These are phyloP conservation scores for Nasonia giraulti DNA, from an alignment of 1,140 invertebrate species.

Conservation along the genomic window DNA sequence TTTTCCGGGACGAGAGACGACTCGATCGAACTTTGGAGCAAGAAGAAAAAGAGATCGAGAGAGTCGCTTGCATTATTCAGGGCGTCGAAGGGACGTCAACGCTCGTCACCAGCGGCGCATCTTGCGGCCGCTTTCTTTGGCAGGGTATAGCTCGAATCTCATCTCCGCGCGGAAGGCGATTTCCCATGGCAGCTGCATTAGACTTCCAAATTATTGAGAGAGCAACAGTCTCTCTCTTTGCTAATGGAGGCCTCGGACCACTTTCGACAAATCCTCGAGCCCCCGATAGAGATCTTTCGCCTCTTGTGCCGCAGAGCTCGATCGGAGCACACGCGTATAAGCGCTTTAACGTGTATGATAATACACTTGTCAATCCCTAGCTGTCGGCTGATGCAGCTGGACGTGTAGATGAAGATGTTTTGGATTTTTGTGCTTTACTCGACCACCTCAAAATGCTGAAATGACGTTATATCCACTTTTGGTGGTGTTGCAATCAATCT, in stretches of 20 bases:
- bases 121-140: conserved; percentile 22
- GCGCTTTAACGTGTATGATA: background rate
- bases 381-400: too few relatives aligned
- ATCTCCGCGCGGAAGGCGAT: background rate
- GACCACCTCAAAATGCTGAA: too few relatives aligned
- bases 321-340: background rate
- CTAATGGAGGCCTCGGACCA: conserved; percentile 58
- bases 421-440: too few relatives aligned
- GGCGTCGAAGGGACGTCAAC: conserved; percentile 48
- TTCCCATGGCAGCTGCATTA: conserved; percentile 54
- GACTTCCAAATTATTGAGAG: conserved; percentile 69
- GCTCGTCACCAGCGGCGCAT: conserved; percentile 46
- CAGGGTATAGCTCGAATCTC: background rate
- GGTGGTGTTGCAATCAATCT: too few relatives aligned
- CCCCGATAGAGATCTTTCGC: conserved; percentile 48
- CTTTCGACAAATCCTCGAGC: conserved; percentile 54
- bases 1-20: conserved; percentile 26
- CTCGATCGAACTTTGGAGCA: conserved; percentile 59
- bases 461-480: too few relatives aligned
- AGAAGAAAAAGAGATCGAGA: conserved; percentile 43
- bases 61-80: conserved; percentile 61
- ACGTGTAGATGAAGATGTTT: too few relatives aligned
- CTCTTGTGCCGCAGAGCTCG: background rate
- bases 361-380: too few relatives aligned
- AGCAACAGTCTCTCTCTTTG: conserved; percentile 62